Evolutionary conservation across 2,113 vertebrate species (phyloP).

Genomic region (Merops nubicus): DNA sequence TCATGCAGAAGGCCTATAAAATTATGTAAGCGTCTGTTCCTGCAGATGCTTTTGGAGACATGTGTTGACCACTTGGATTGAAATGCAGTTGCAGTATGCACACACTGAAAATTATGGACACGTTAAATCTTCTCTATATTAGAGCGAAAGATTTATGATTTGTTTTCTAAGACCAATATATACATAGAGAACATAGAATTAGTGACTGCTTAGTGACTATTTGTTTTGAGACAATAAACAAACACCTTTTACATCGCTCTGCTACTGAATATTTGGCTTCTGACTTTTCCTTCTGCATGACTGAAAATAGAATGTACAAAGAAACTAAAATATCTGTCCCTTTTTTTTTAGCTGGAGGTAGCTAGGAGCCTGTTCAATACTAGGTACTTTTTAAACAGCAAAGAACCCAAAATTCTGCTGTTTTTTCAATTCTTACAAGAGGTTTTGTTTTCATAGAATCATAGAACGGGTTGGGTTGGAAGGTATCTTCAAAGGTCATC

Average conservation of each 20-base stretch:
- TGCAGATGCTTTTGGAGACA: background rate
- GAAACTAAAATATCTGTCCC: background rate
- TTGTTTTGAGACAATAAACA: background rate
- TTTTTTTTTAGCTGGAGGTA: background rate
- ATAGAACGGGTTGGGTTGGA: no score
- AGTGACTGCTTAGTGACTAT: background rate
- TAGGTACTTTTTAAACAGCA: background rate
- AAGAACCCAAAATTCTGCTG: background rate
- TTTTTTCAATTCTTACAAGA: background rate
- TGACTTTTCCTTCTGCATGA: background rate
- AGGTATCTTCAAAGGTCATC: no score
- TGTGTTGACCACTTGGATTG: background rate
- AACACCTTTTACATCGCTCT: background rate
- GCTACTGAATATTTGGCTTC: background rate
- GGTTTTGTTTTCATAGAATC: background rate
- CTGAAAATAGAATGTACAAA: background rate
- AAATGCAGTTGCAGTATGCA: background rate
- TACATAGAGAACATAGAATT: background rate
- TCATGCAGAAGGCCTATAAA: background rate
- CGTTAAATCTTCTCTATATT: background rate
- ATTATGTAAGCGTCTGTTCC: constrained; percentile 9
- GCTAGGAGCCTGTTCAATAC: background rate
- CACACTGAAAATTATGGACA: background rate
- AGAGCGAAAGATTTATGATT: background rate
- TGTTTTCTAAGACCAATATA: background rate